Evolutionary conservation across 1,140 invertebrate genomes (phyloP).

Genomic region (Pseudachorutes palmiensis): DNA sequence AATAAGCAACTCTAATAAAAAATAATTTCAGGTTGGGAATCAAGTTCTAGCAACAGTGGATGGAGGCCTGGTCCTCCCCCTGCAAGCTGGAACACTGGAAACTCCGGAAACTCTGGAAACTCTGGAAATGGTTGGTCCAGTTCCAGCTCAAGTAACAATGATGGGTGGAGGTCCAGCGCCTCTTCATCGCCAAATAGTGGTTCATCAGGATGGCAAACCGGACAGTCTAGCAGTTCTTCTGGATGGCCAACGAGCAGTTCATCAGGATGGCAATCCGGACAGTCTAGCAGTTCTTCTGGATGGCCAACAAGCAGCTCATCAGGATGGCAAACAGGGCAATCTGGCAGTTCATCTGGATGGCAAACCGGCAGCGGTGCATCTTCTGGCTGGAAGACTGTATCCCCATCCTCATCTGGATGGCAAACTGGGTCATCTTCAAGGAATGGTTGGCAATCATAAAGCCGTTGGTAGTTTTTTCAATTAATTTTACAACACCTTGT

Average conservation of each 20-base stretch:
- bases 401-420: neutral
- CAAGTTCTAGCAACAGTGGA: neutral
- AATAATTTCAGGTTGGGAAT: no score
- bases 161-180: neutral
- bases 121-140: neutral
- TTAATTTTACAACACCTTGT: neutral
- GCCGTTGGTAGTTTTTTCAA: neutral
- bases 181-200: constrained; percentile 1
- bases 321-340: neutral
- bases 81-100: constrained; percentile 5
- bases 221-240: neutral
- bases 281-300: neutral
- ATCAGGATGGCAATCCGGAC: neutral
- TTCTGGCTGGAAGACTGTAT: neutral
- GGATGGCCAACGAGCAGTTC: neutral
- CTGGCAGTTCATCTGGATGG: neutral
- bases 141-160: no score
- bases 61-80: constrained; percentile 1
- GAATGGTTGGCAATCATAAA: neutral
- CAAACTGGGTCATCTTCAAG: neutral
- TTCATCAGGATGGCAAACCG: neutral
- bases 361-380: neutral
- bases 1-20: no score
- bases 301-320: neutral
- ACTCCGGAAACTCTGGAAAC: neutral